Conservation (phyloP, 1,140 invertebrate species). For the Plectrocnemia conspersa region DNA sequence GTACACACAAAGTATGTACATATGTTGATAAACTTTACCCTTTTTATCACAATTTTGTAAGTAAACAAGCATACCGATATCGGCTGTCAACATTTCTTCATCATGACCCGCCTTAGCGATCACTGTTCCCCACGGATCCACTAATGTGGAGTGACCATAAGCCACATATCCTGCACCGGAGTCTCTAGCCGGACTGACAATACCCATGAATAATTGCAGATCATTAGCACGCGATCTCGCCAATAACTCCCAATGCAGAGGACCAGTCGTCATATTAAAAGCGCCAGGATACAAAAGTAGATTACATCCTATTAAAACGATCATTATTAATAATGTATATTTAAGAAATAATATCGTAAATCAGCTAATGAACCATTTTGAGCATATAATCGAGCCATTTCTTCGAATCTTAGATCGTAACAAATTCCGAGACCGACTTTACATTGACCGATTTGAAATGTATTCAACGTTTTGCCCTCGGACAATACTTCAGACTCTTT, state of each 20-base stretch:
- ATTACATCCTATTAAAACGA: slow-evolving; percentile 62
- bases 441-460: slow-evolving; percentile 67
- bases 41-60: slow-evolving; percentile 25
- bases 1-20: not conserved
- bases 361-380: not conserved
- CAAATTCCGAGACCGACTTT: slow-evolving; percentile 91
- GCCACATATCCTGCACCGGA: slow-evolving; percentile 71
- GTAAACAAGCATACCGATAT: slow-evolving; percentile 53
- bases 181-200: slow-evolving; percentile 74
- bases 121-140: slow-evolving; percentile 85
- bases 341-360: not conserved
- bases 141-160: slow-evolving; percentile 82
- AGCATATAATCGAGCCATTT: slow-evolving; percentile 80
- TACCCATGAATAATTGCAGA: slow-evolving; percentile 76
- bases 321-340: too few species aligned
- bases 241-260: slow-evolving; percentile 86
- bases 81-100: slow-evolving; percentile 68
- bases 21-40: not conserved
- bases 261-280: slow-evolving; percentile 94
- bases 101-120: slow-evolving; percentile 62
- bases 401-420: slow-evolving; percentile 89
- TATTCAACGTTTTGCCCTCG: slow-evolving; percentile 70
- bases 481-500: slow-evolving; percentile 83
- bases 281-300: slow-evolving; percentile 88
- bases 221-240: slow-evolving; percentile 77